Evolutionary conservation across 2,888 invertebrate genomes (phyloP).

Genomic region (Clivina fossor): DNA sequence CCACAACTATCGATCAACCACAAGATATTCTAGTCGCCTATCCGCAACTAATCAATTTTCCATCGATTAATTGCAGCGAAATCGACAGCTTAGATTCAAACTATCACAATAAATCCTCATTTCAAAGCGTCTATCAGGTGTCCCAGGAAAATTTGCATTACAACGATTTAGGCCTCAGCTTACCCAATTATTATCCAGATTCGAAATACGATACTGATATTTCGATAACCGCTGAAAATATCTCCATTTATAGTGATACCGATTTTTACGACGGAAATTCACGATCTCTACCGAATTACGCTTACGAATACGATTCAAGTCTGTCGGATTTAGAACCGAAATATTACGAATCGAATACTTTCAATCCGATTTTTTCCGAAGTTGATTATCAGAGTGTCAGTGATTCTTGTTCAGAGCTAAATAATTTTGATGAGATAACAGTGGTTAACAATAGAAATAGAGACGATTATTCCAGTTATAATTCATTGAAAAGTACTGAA

Average conservation of each 20-base stretch:
- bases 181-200: slow-evolving; percentile 53
- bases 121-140: slow-evolving; percentile 46
- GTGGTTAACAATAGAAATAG: slow-evolving; percentile 26
- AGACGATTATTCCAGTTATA: slow-evolving; percentile 33
- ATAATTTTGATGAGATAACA: slow-evolving; percentile 31
- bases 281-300: slow-evolving; percentile 43
- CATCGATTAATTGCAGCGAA: slow-evolving; percentile 49
- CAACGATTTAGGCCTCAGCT: slow-evolving; percentile 52
- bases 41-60: neutral
- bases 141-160: slow-evolving; percentile 48
- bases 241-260: slow-evolving; percentile 47
- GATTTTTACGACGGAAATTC: slow-evolving; percentile 43
- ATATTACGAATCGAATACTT: slow-evolving; percentile 40
- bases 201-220: slow-evolving; percentile 56
- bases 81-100: slow-evolving; percentile 63
- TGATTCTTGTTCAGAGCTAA: slow-evolving; percentile 25
- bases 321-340: slow-evolving; percentile 39
- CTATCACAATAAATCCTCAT: slow-evolving; percentile 60
- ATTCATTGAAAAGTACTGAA: slow-evolving; percentile 42
- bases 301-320: slow-evolving; percentile 42
- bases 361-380: slow-evolving; percentile 28
- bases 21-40: slow-evolving; percentile 4
- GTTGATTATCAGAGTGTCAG: slow-evolving; percentile 22
- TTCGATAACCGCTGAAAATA: slow-evolving; percentile 55
- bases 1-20: too few species aligned